phyloP scores from a whole-genome alignment of 2,113 vertebrate genomes.

The Peromyscus maniculatus region DNA sequence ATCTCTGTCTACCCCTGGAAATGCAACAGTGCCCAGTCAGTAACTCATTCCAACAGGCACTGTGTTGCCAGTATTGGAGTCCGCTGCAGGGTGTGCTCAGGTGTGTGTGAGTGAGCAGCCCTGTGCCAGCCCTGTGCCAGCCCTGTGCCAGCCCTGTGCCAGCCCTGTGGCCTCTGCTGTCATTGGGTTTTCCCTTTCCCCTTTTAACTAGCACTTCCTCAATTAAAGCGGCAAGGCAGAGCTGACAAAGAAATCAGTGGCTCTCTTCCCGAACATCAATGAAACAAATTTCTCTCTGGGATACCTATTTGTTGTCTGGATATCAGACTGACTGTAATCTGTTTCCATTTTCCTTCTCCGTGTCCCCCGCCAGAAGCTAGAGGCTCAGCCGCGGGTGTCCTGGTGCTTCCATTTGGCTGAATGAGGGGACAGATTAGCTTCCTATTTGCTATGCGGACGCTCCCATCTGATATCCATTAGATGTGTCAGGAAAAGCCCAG shows the following conservation, averaged over 20 bases:
- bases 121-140: not conserved
- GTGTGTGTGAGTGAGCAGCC: accelerated
- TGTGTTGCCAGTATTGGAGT: not conserved
- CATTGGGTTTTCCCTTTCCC: not conserved
- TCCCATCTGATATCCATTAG: conserved; percentile 85
- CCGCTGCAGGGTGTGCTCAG: accelerated
- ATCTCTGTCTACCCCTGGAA: conserved; percentile 13
- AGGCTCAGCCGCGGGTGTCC: conserved; percentile 80
- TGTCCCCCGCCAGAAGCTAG: conserved; percentile 80
- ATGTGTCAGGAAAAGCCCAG: conserved; percentile 77
- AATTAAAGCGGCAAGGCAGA: conserved; percentile 25
- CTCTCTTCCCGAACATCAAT: conserved; percentile 47
- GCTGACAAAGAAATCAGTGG: conserved; percentile 27
- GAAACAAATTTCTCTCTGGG: conserved; percentile 67
- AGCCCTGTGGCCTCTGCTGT: not conserved
- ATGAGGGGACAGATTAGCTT: conserved; percentile 84
- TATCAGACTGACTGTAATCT: conserved; percentile 78
- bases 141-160: accelerated
- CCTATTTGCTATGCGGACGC: conserved; percentile 84
- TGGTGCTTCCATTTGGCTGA: conserved; percentile 84
- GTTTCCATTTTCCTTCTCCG: conserved; percentile 80
- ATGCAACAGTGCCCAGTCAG: conserved; percentile 24
- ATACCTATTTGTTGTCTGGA: conserved; percentile 76
- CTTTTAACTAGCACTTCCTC: conserved; percentile 32
- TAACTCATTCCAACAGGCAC: not conserved